Evolutionary conservation across 2,113 vertebrate genomes (phyloP).

Genomic region (Anas platyrhynchos): DNA sequence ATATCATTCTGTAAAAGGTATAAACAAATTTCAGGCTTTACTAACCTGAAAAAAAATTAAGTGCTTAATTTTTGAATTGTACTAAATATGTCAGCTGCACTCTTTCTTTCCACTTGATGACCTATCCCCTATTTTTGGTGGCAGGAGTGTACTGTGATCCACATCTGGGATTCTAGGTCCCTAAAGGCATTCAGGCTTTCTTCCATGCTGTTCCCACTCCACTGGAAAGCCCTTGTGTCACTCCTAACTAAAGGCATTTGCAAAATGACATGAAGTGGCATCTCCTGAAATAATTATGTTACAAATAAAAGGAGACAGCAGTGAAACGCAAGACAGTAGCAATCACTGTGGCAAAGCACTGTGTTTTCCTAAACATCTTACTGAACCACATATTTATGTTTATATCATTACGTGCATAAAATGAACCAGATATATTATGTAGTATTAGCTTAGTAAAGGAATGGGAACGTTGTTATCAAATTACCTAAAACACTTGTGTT

Average conservation of each 20-base stretch:
- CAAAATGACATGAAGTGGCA: not conserved
- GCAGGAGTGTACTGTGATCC: not conserved
- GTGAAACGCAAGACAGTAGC: not conserved
- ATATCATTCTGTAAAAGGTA: not conserved
- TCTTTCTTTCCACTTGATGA: not conserved
- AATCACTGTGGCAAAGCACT: accelerated
- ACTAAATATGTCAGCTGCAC: not conserved
- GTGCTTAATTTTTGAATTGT: not conserved
- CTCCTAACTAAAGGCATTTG: not conserved
- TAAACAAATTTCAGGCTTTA: not conserved
- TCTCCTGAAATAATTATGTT: not conserved
- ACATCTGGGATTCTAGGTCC: accelerated
- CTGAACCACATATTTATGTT: not conserved
- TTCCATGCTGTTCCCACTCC: not conserved
- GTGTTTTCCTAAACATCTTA: not conserved
- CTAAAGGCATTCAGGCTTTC: not conserved
- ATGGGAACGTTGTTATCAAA: not conserved
- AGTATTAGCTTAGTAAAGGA: not conserved
- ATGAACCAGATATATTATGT: not conserved
- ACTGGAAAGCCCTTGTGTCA: accelerated
- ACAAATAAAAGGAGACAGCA: not conserved
- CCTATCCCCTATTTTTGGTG: not conserved
- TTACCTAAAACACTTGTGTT: not conserved
- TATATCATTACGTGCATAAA: not conserved
- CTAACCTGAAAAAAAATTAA: not conserved